phyloP scores from a whole-genome alignment of 2,888 invertebrate genomes.

The Pasiphila rectangulata region DNA sequence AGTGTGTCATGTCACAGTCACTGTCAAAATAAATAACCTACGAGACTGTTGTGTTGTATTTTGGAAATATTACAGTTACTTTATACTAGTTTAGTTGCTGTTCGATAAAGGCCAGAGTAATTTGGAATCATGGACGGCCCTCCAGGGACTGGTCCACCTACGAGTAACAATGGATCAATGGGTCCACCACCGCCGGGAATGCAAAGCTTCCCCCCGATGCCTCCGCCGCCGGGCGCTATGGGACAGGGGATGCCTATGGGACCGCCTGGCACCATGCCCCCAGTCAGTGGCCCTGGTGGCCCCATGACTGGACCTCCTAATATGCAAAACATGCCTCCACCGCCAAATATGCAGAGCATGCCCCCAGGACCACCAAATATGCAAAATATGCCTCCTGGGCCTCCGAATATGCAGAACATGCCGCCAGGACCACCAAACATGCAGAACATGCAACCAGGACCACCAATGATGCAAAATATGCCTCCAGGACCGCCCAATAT shows the following conservation, averaged over 20 bases:
- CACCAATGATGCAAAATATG: constrained; percentile 38
- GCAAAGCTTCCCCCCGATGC: constrained; percentile 57
- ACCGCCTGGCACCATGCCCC: constrained; percentile 57
- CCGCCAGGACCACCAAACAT: constrained; percentile 29
- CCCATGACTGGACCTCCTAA: constrained; percentile 34
- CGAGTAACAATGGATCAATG: constrained; percentile 49
- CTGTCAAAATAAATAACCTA: constrained; percentile 20
- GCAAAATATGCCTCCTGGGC: constrained; percentile 29
- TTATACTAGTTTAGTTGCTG: background rate
- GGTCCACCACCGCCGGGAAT: constrained; percentile 48
- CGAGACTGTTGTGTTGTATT: constrained; percentile 6
- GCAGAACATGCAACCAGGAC: constrained; percentile 24
- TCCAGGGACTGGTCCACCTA: constrained; percentile 62
- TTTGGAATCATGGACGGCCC: constrained; percentile 62
- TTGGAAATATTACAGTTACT: background rate
- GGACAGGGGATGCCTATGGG: constrained; percentile 49
- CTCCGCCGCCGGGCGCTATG: constrained; percentile 59
- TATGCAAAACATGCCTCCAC: constrained; percentile 22
- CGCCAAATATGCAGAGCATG: constrained; percentile 33
- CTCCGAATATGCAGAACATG: constrained; percentile 35
- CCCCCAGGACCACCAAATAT: constrained; percentile 30
- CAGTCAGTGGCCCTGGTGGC: constrained; percentile 47
- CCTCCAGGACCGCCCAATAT: constrained; percentile 45
- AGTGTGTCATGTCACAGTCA: no score
- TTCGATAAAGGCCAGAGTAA: background rate